These are phyloP conservation scores for Euborellia annulipes DNA, from an alignment of 1,140 invertebrate genomes.

Conservation along the genomic window DNA sequence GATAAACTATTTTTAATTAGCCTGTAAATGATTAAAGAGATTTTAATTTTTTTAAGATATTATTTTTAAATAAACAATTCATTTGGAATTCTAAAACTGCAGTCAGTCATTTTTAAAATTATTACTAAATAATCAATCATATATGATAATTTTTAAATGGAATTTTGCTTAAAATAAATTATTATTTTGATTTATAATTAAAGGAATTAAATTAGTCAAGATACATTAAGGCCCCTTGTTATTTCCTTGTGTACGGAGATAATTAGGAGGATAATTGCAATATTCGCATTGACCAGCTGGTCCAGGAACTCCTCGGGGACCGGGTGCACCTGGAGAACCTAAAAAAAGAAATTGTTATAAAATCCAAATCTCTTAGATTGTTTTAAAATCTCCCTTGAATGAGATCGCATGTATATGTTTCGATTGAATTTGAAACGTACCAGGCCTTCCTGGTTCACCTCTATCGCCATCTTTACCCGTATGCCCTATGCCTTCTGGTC, in stretches of 20 bases:
- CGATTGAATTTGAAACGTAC: constrained; percentile 20
- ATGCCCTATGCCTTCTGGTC: constrained; percentile 40
- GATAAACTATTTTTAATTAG: too few species aligned
- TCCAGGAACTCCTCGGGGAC: constrained; percentile 33
- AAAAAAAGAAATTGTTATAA: constrained; percentile 2
- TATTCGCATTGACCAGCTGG: constrained; percentile 44
- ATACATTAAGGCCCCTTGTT: constrained; percentile 32
- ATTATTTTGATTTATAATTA: too few species aligned
- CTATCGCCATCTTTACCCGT: constrained; percentile 40
- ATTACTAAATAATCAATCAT: too few species aligned
- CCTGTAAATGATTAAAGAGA: too few species aligned
- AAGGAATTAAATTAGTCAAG: background rate
- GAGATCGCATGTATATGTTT: background rate
- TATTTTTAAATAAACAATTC: too few species aligned
- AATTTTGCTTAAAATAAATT: too few species aligned
- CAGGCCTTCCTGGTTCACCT: constrained; percentile 45
- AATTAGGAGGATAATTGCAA: constrained; percentile 29
- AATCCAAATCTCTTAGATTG: background rate
- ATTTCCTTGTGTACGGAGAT: constrained; percentile 23
- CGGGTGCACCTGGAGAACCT: constrained; percentile 25
- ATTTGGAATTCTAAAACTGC: too few species aligned
- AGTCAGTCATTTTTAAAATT: too few species aligned
- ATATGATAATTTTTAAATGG: too few species aligned
- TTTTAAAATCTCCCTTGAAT: background rate
- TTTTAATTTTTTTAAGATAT: too few species aligned